Conservation (phyloP, 1,140 invertebrate genomes). For the Plodia interpunctella region DNA sequence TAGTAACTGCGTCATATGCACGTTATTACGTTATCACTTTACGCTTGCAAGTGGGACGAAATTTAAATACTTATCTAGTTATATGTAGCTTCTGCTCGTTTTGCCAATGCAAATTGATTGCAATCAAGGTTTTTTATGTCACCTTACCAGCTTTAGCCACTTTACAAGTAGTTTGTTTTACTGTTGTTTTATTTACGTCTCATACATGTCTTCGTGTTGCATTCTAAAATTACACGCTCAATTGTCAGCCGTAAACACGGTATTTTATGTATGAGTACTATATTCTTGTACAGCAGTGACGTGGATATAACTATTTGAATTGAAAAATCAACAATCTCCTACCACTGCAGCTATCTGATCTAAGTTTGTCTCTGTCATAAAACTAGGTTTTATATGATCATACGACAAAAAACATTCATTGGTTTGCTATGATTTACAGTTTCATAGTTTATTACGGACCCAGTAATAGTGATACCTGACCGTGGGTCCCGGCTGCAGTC, state of each 20-base stretch:
- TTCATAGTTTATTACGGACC: no score
- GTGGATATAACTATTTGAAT: no score
- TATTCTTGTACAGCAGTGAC: neutral
- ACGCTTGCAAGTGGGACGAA: neutral
- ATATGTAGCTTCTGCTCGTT: neutral
- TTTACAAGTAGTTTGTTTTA: neutral
- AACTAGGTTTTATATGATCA: no score
- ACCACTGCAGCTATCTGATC: no score
- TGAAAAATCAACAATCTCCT: no score
- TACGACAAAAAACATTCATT: no score
- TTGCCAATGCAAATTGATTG: neutral
- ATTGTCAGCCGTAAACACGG: neutral
- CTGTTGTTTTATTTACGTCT: neutral
- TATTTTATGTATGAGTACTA: neutral
- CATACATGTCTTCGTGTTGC: neutral
- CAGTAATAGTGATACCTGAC: no score
- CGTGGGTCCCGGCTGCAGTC: no score
- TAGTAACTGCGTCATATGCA: neutral
- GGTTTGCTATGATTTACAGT: no score
- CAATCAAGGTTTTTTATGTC: neutral
- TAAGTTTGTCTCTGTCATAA: no score
- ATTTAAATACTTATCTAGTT: conserved; percentile 2
- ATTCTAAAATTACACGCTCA: neutral
- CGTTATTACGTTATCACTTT: neutral
- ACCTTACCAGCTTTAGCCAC: neutral